A percentile compares a stretch with the other conserved stretches of the same genome.
Conservation (phyloP, 2,888 invertebrate species). For the Euphydryas editha region DNA sequence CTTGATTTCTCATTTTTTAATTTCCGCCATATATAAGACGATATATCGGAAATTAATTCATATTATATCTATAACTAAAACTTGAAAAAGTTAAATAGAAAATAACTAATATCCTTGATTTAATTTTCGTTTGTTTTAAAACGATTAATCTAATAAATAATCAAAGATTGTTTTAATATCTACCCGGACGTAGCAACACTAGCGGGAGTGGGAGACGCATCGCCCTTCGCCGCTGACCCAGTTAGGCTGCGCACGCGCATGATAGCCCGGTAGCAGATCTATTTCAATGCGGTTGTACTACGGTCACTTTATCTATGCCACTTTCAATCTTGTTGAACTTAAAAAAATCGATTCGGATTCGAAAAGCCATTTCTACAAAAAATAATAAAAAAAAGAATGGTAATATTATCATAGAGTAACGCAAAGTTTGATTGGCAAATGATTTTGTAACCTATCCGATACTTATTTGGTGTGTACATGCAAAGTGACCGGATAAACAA, state of each 20-base stretch:
- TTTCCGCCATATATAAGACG: not conserved
- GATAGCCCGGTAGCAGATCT: conserved; percentile 44
- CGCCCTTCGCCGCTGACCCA: conserved; percentile 55
- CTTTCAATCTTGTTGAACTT: conserved; percentile 24
- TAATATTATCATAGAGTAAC: conserved; percentile 22
- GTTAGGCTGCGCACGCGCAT: conserved; percentile 43
- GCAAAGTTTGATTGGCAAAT: conserved; percentile 25
- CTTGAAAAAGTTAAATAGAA: not conserved
- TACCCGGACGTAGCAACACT: conserved; percentile 45
- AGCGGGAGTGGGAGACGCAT: conserved; percentile 47
- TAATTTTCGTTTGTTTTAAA: not conserved
- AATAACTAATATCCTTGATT: not conserved
- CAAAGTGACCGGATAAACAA: conserved; percentile 44
- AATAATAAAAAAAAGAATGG: too few species aligned
- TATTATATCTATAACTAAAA: not conserved
- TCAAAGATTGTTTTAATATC: conserved; percentile 19
- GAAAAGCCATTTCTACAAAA: conserved; percentile 7
- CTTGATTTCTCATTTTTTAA: not conserved
- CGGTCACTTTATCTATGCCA: conserved; percentile 20
- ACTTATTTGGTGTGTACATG: conserved; percentile 34
- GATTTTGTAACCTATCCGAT: conserved; percentile 38
- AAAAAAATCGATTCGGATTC: conserved; percentile 5
- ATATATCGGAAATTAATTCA: not conserved
- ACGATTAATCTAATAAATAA: conserved; percentile 13
- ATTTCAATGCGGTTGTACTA: conserved; percentile 42